Evolutionary conservation across 2,888 invertebrate species (phyloP), one percentile per base, ranked within the genome.

Genomic region (Polydesmus complanatus): DNA sequence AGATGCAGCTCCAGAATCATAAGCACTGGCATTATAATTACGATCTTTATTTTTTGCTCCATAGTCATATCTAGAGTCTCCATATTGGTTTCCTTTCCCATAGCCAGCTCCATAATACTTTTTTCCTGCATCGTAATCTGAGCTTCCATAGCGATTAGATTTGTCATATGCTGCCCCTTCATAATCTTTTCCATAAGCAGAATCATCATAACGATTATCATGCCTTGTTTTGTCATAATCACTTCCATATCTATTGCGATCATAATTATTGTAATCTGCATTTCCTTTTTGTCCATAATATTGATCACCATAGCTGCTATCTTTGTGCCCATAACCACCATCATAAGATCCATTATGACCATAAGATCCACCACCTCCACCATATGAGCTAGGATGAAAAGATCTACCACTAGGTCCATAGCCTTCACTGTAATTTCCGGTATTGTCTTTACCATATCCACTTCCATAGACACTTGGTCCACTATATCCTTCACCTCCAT

Each of bases 201-300:
- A 1, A 23, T 48, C 49, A 18, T 49, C 48, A 25, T 57, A 57
- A 18, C 21, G 47, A 11, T 57, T 25, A 1, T 48, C 57, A 18
- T 57, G 49, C n/a, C 57, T 48, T n/a, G 50, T 8, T 57, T 57
- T 48, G 25, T 48, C 57, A 26, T 57, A 57, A 49, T 57, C 50
- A 49, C 26, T 57, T 11, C 50, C 57, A 25, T 57, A 57, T 3
- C 25, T 25, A n/a, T 37, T 5, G n/a, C 23, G 3, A 3, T 22
- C 8, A 27, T 47, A 27, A 14, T 56, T 14, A 8, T 37, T 5
- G 37, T 37, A 37, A 37, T 37, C 37, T 8, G 37, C 5, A 37
- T 5, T 8, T 37, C 8, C 37, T 37, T 37, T 5, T 37, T 37
- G 25, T 8, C 57, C 58, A 25, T 22, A 27, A 14, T 25, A 26